Conservation (phyloP, 2,888 invertebrate genomes). For the Syrphus vitripennis region DNA sequence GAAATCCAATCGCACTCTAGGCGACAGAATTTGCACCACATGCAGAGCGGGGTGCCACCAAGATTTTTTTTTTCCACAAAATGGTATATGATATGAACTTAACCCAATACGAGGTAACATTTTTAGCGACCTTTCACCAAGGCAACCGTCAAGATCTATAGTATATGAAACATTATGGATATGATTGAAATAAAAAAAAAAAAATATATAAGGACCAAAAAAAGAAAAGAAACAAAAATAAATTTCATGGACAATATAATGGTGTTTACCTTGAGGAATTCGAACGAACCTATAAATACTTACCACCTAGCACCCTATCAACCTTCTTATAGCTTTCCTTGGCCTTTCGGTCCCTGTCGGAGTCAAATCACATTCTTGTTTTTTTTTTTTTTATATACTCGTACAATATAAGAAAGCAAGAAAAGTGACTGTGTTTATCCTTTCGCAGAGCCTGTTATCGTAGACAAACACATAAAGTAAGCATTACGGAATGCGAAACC, state of each 20-base stretch:
- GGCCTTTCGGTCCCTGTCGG: not conserved
- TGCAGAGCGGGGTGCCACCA: not conserved
- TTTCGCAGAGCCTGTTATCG: constrained; percentile 68
- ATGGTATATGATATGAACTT: constrained; percentile 52
- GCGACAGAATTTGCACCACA: not conserved
- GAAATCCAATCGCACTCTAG: constrained; percentile 25
- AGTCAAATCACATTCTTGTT: constrained; percentile 61
- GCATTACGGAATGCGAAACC: constrained; percentile 63
- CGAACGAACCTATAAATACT: not conserved
- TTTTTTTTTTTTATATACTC: no score
- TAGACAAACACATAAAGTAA: constrained; percentile 70
- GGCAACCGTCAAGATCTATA: constrained; percentile 19
- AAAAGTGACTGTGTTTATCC: constrained; percentile 63
- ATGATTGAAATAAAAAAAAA: constrained; percentile 1
- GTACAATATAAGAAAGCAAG: constrained; percentile 46
- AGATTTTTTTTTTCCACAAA: constrained; percentile 4
- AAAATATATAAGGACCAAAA: not conserved
- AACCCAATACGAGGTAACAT: constrained; percentile 62
- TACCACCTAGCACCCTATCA: not conserved
- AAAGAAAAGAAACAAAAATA: not conserved
- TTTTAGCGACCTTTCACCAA: constrained; percentile 41
- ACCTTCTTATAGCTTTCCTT: not conserved
- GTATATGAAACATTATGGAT: not conserved
- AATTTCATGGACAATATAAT: constrained; percentile 63
- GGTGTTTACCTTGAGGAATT: constrained; percentile 68